These are phyloP conservation scores for Trachythela sp. DNA, from an alignment of 64 coral and sea anemone genomes.

Conservation along the genomic window DNA sequence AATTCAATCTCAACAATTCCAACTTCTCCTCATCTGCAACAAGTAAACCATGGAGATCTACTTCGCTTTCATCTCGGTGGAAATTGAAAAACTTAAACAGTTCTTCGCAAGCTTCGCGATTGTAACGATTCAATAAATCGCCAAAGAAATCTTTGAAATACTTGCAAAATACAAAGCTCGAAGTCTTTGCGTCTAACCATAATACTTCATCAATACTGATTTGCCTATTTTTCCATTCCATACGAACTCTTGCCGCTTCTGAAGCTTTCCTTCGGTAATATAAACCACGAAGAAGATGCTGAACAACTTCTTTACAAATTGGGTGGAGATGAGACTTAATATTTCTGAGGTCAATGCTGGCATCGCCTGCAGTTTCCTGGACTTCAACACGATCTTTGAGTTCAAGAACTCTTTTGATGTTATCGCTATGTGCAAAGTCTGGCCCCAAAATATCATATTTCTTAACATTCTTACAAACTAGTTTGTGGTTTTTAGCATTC, in stretches of 20 bases:
- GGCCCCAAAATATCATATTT: constrained; percentile 24
- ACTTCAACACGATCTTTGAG: not conserved
- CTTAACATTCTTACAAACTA: not conserved
- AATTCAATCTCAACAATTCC: not conserved
- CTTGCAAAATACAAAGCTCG: not conserved
- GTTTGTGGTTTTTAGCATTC: not conserved
- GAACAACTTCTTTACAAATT: constrained; percentile 1
- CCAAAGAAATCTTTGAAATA: constrained; percentile 33
- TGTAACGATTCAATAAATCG: constrained; percentile 7
- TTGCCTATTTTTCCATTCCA: constrained; percentile 39
- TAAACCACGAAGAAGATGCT: constrained; percentile 12
- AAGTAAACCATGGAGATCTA: constrained; percentile 57
- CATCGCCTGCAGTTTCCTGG: not conserved
- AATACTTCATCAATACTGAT: not conserved
- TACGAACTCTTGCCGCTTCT: not conserved
- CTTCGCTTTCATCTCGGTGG: constrained; percentile 39
- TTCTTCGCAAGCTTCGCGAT: constrained; percentile 26
- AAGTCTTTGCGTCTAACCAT: not conserved
- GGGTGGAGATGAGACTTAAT: not conserved
- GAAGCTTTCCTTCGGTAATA: constrained; percentile 51
- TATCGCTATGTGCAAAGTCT: constrained; percentile 43
- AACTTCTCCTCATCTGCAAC: constrained; percentile 31
- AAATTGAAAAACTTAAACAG: constrained; percentile 52
- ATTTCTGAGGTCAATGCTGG: not conserved
- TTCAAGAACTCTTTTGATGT: constrained; percentile 49